Conservation (phyloP, 2,888 invertebrate genomes). For the Dasypogon diadema region DNA sequence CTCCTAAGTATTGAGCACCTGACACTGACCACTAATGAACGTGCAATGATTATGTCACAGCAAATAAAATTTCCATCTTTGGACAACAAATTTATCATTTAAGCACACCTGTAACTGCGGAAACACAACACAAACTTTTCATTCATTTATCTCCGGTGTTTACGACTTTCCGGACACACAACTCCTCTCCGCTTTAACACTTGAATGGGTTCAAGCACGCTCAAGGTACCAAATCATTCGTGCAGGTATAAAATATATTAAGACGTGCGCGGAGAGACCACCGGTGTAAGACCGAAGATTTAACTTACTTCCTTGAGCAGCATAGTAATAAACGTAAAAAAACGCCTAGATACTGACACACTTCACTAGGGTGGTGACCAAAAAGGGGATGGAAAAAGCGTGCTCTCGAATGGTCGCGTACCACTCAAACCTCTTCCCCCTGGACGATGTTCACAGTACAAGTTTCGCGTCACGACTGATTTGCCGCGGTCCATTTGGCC, state of each 20-base stretch:
- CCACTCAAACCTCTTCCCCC: conserved; percentile 18
- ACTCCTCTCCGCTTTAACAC: conserved; percentile 54
- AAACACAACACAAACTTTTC: conserved; percentile 46
- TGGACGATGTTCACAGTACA: conserved; percentile 62
- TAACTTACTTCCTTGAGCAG: too few species aligned
- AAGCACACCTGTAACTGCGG: conserved; percentile 54
- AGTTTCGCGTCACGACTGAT: conserved; percentile 68
- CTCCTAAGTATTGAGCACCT: background rate
- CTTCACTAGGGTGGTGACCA: background rate
- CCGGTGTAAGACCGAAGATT: background rate
- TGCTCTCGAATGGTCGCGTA: conserved; percentile 25
- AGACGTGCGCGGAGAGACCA: background rate
- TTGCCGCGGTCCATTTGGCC: conserved; percentile 46
- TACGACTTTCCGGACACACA: conserved; percentile 27
- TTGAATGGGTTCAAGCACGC: conserved; percentile 46
- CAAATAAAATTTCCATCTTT: conserved; percentile 18
- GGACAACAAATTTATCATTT: conserved; percentile 1
- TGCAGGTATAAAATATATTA: background rate
- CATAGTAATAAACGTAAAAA: background rate
- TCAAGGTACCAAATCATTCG: conserved; percentile 18
- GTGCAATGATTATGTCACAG: conserved; percentile 28
- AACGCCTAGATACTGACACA: background rate
- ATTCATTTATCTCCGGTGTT: conserved; percentile 5
- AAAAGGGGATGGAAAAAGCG: background rate
- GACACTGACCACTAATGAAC: conserved; percentile 23